Evolutionary conservation across 2,797 vertebrate genomes (phyloP).

Genomic region (Centroberyx gerrardi): DNA sequence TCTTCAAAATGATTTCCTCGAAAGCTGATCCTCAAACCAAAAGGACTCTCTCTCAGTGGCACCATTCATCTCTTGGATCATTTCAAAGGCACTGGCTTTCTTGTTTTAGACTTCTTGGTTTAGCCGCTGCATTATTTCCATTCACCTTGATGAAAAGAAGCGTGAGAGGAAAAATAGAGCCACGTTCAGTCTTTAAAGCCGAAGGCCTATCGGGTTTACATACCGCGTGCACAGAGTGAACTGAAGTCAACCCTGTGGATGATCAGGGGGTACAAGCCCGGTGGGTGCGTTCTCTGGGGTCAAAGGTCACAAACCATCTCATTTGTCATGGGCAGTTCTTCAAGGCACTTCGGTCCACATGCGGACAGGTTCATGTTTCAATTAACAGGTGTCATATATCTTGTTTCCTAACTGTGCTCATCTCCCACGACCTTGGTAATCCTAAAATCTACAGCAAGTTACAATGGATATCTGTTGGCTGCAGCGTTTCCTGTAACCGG

Average conservation of each 20-base stretch:
- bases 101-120: conserved; percentile 66
- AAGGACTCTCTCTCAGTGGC: conserved; percentile 40
- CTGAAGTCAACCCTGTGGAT: conserved; percentile 60
- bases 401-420: conserved; percentile 46
- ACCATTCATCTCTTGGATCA: conserved; percentile 39
- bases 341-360: conserved; percentile 50
- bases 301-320: conserved; percentile 60
- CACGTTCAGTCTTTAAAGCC: conserved; percentile 68
- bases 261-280: conserved; percentile 42
- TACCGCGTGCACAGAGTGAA: conserved; percentile 65
- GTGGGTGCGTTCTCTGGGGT: conserved; percentile 57
- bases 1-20: conserved; percentile 22
- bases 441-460: conserved; percentile 41
- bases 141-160: conserved; percentile 75
- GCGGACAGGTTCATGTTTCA: conserved; percentile 67
- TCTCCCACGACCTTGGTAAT: conserved; percentile 57
- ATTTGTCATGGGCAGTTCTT: conserved; percentile 67
- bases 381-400: conserved; percentile 76
- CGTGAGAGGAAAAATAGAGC: conserved; percentile 75
- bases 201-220: conserved; percentile 69
- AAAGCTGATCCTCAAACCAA: conserved; percentile 29
- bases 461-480: conserved; percentile 33
- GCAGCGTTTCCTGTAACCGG: conserved; percentile 8
- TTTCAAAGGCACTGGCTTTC: conserved; percentile 50
- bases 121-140: conserved; percentile 75